phyloP scores from a whole-genome alignment of 2,113 vertebrate species.

The Grammomys surdaster region DNA sequence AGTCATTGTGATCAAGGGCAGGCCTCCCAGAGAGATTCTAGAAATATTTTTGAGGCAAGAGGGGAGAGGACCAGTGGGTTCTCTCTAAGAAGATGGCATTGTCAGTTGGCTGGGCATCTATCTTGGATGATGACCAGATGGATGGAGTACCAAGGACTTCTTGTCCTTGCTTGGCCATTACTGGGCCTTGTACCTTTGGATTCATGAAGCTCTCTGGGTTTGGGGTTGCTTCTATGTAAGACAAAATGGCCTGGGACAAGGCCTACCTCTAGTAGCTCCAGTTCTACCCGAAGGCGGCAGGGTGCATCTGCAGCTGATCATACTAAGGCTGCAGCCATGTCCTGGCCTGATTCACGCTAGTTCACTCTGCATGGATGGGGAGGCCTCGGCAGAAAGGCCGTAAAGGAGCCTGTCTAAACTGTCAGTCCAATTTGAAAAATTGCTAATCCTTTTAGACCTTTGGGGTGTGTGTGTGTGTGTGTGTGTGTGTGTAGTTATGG shows the following conservation, averaged over 20 bases:
- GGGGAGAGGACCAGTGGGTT: not conserved
- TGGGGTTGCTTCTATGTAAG: not conserved
- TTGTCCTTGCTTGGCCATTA: not conserved
- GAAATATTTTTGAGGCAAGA: not conserved
- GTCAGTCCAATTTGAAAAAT: not conserved
- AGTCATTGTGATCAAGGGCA: not conserved
- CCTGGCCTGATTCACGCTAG: not conserved
- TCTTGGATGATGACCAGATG: not conserved
- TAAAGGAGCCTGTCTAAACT: not conserved
- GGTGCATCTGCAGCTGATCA: rapidly evolving
- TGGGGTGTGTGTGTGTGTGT: not conserved
- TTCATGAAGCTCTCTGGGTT: not conserved
- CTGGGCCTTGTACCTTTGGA: not conserved
- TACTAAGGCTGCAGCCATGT: not conserved
- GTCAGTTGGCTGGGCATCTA: not conserved
- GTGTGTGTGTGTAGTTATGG: not conserved
- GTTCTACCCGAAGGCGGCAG: rapidly evolving
- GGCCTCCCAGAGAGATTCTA: not conserved
- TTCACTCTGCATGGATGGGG: not conserved
- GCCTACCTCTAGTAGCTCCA: not conserved
- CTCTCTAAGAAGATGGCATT: not conserved
- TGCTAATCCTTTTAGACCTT: not conserved
- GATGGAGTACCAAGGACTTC: not conserved
- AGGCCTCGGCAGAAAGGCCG: not conserved
- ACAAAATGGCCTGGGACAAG: not conserved